Conservation (phyloP, 2,888 invertebrate species). For the Lysandra coridon region DNA sequence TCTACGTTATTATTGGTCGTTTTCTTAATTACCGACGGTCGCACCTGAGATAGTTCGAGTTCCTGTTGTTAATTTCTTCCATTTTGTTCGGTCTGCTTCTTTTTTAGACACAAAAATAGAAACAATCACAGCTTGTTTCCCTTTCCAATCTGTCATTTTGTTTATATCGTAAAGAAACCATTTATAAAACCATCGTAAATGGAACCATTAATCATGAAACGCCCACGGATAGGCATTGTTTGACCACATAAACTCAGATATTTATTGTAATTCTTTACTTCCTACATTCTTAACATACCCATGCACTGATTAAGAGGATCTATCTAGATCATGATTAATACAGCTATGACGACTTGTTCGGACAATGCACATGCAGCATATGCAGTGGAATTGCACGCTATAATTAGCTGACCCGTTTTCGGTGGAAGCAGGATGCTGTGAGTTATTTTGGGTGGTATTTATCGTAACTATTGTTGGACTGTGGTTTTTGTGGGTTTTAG, state of each 20-base stretch:
- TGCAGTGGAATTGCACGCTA: conserved; percentile 41
- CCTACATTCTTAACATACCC: neutral
- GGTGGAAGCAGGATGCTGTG: conserved; percentile 52
- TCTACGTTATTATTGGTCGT: neutral
- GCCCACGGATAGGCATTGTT: too few species aligned
- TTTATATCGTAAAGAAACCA: too few species aligned
- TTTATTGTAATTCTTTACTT: neutral
- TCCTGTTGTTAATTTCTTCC: too few species aligned
- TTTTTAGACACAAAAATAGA: neutral
- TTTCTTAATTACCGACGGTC: neutral
- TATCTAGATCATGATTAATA: neutral
- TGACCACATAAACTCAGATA: too few species aligned
- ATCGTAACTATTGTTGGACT: conserved; percentile 39
- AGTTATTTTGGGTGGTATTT: conserved; percentile 41
- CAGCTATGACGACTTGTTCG: neutral
- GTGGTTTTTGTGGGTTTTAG: conserved; percentile 39
- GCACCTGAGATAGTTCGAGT: neutral
- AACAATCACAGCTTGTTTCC: neutral
- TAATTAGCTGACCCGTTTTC: conserved; percentile 60
- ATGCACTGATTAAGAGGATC: neutral
- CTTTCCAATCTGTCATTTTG: too few species aligned
- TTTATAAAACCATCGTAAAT: too few species aligned
- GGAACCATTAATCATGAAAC: too few species aligned
- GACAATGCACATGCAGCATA: neutral
- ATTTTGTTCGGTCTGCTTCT: neutral